Evolutionary conservation across 2,888 invertebrate genomes (phyloP).

Genomic region (Coelopa pilipes): DNA sequence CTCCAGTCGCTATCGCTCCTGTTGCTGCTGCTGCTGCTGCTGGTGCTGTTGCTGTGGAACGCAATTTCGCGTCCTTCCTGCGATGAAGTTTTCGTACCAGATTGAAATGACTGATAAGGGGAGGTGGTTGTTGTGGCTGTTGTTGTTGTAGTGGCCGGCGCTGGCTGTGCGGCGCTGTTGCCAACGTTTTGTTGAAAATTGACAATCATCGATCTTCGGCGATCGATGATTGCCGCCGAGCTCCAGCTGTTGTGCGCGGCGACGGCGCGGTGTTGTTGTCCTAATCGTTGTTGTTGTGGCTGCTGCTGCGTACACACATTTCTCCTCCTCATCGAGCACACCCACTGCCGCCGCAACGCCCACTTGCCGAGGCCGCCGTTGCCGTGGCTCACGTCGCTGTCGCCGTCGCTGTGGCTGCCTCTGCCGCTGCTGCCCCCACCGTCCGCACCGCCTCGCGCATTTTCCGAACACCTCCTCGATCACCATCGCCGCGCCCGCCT

Average conservation of each 20-base stretch:
- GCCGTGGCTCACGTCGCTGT: background rate
- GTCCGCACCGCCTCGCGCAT: conserved; percentile 26
- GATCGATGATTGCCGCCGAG: conserved; percentile 35
- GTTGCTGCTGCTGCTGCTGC: no score
- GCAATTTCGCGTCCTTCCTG: conserved; percentile 2
- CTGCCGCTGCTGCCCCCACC: background rate
- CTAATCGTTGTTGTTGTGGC: conserved; percentile 26
- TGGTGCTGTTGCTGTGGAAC: background rate
- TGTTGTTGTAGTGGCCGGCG: conserved; percentile 18
- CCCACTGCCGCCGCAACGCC: conserved; percentile 49
- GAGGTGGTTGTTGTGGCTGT: conserved; percentile 3
- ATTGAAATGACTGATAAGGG: no score
- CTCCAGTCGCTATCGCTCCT: no score
- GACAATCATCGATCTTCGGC: conserved; percentile 58
- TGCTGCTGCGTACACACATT: conserved; percentile 11
- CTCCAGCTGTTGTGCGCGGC: conserved; percentile 34
- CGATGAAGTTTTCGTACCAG: conserved; percentile 30
- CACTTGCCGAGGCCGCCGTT: conserved; percentile 37
- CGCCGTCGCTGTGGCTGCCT: background rate
- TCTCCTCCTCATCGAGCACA: conserved; percentile 42
- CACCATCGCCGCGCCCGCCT: no score
- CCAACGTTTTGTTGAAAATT: conserved; percentile 50
- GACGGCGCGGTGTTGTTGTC: conserved; percentile 18
- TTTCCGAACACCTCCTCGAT: conserved; percentile 34
- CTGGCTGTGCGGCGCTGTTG: background rate